Evolutionary conservation across 2,113 vertebrate species (phyloP).

Genomic region (Aphyosemion australe): DNA sequence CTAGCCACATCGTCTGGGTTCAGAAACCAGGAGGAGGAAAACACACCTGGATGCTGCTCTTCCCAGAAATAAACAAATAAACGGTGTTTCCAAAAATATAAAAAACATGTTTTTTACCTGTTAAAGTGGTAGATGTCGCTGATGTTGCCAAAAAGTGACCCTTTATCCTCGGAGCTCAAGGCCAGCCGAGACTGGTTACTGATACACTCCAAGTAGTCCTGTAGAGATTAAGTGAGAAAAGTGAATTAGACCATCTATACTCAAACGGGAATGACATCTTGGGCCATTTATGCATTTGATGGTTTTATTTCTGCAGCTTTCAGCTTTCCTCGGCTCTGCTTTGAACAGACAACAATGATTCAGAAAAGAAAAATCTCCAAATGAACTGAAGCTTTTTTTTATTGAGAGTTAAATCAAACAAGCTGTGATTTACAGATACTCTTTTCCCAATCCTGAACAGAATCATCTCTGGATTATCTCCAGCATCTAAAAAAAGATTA

Average conservation of each 20-base stretch:
- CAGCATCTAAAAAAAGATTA: not conserved
- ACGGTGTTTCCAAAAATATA: no score
- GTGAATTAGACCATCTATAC: no score
- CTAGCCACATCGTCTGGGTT: not conserved
- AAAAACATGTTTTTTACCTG: constrained; percentile 86
- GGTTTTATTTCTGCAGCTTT: not conserved
- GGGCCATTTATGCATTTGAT: not conserved
- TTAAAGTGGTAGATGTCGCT: constrained; percentile 94
- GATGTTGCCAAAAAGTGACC: constrained; percentile 95
- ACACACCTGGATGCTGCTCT: constrained; percentile 44
- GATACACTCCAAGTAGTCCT: constrained; percentile 96
- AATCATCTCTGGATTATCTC: not conserved
- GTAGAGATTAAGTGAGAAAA: constrained; percentile 35
- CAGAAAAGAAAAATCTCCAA: not conserved
- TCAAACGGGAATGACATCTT: not conserved
- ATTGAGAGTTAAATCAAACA: no score
- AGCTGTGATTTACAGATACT: no score
- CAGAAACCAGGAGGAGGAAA: constrained; percentile 15
- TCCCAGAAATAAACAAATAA: constrained; percentile 47
- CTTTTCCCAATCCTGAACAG: not conserved
- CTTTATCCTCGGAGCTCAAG: constrained; percentile 88
- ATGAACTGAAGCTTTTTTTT: not conserved
- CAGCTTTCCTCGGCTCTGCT: not conserved
- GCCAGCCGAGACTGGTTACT: constrained; percentile 87
- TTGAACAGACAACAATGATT: not conserved